These are phyloP conservation scores for Echinarachnius parma DNA, from an alignment of 53 echinoderm and acorn worm genomes.

Conservation along the genomic window DNA sequence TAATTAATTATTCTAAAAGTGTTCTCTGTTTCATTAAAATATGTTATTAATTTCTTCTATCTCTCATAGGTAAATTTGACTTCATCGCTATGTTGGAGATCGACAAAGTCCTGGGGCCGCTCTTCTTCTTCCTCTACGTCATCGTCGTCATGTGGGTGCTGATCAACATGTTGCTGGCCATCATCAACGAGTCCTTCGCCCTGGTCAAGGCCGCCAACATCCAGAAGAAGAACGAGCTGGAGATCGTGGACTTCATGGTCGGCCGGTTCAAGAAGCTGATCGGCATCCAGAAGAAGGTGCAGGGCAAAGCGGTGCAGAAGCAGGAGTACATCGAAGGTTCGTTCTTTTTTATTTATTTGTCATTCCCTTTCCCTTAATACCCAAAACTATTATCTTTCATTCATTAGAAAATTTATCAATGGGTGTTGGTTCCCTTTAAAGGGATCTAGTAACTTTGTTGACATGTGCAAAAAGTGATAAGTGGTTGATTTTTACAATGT, in stretches of 20 bases:
- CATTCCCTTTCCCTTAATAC: too few relatives aligned
- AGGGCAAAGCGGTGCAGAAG: slow-evolving; percentile 29
- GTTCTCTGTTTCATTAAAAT: too few relatives aligned
- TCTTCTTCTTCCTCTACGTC: slow-evolving; percentile 86
- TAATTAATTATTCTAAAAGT: too few relatives aligned
- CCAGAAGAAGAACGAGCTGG: slow-evolving; percentile 72
- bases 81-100: slow-evolving; percentile 71
- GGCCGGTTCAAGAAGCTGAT: slow-evolving; percentile 70
- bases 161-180: slow-evolving; percentile 84
- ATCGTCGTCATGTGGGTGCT: slow-evolving; percentile 77
- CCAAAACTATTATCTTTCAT: too few relatives aligned
- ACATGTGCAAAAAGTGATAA: too few relatives aligned
- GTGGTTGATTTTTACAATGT: too few relatives aligned
- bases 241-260: slow-evolving; percentile 93
- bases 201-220: slow-evolving; percentile 56
- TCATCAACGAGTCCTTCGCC: slow-evolving; percentile 83
- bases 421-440: too few relatives aligned
- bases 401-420: too few relatives aligned
- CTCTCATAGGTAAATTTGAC: slow-evolving; percentile 69
- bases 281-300: slow-evolving; percentile 67
- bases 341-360: not conserved
- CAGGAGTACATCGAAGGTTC: slow-evolving; percentile 86
- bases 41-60: not conserved
- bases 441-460: too few relatives aligned
- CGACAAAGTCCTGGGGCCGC: slow-evolving; percentile 66